Evolutionary conservation across 2,888 invertebrate genomes (phyloP).

Genomic region (Rhagonycha fulva): DNA sequence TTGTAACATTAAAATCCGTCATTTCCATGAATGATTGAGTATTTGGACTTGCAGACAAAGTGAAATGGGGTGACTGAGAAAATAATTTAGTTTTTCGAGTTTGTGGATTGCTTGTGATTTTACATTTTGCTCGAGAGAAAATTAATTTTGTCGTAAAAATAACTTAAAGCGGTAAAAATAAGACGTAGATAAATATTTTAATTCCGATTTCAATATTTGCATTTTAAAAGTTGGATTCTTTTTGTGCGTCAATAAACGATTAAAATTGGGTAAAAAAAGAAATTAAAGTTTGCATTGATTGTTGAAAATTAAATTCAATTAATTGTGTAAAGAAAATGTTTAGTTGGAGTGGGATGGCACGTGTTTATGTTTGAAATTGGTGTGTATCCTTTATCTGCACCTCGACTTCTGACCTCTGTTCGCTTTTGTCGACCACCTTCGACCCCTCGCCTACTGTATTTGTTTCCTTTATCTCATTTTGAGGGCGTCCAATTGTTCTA

Average conservation of each 20-base stretch:
- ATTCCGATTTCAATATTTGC: conserved; percentile 17
- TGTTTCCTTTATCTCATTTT: conserved; percentile 57
- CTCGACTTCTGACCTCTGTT: conserved; percentile 25
- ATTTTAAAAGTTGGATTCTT: conserved; percentile 7
- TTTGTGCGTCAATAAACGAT: not conserved
- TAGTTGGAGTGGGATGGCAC: not conserved
- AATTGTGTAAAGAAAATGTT: conserved; percentile 2
- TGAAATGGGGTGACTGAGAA: conserved; percentile 44
- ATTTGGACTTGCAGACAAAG: conserved; percentile 52
- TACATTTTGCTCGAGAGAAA: conserved; percentile 51
- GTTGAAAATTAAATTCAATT: not conserved
- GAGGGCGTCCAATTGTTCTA: conserved; percentile 59
- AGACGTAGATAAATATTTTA: conserved; percentile 47
- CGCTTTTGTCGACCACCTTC: conserved; percentile 29
- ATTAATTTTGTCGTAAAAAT: conserved; percentile 54
- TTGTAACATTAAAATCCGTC: conserved; percentile 55
- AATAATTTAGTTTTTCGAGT: conserved; percentile 52
- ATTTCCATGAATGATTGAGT: conserved; percentile 57
- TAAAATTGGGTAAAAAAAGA: not conserved
- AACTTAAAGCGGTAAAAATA: conserved; percentile 51
- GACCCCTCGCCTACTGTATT: conserved; percentile 41
- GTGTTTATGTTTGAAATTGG: conserved; percentile 19
- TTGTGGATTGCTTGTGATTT: conserved; percentile 51
- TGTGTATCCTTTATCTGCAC: conserved; percentile 24
- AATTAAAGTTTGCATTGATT: not conserved